These are phyloP conservation scores for Tetramorium simillimum DNA, from an alignment of 1,140 invertebrate species.

Conservation along the genomic window DNA sequence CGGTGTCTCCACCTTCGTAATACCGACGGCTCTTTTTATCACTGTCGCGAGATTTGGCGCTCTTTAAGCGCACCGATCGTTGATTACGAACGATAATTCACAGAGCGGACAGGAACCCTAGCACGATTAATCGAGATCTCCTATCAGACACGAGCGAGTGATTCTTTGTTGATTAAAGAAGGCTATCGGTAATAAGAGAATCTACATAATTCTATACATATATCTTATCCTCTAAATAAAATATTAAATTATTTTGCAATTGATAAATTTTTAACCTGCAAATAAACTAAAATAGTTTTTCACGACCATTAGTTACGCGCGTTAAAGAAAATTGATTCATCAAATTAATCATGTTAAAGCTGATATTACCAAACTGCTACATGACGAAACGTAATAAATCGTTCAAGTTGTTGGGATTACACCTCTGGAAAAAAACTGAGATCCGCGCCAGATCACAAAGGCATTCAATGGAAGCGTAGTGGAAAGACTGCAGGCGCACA, in stretches of 20 bases:
- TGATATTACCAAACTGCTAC: not conserved
- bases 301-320: not conserved
- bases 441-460: conserved; percentile 25
- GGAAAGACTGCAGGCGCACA: not conserved
- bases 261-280: not conserved
- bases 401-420: not conserved
- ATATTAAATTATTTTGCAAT: not conserved
- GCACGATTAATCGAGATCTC: conserved; percentile 16
- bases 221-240: no score
- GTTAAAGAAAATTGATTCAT: no score
- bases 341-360: not conserved
- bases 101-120: not conserved
- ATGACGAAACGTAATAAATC: conserved; percentile 3
- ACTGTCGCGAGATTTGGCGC: conserved; percentile 69
- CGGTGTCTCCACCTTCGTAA: conserved; percentile 75
- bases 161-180: conserved; percentile 12
- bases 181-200: not conserved
- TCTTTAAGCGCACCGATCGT: conserved; percentile 63
- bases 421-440: not conserved
- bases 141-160: conserved; percentile 23
- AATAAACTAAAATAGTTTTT: not conserved
- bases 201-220: not conserved
- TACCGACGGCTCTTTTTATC: conserved; percentile 73
- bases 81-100: conserved; percentile 54
- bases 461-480: conserved; percentile 23